A percentile compares a stretch with the other conserved stretches of the same genome.
Conservation (phyloP, 64 coral and sea anemone species). For the Acropora tenuis region DNA sequence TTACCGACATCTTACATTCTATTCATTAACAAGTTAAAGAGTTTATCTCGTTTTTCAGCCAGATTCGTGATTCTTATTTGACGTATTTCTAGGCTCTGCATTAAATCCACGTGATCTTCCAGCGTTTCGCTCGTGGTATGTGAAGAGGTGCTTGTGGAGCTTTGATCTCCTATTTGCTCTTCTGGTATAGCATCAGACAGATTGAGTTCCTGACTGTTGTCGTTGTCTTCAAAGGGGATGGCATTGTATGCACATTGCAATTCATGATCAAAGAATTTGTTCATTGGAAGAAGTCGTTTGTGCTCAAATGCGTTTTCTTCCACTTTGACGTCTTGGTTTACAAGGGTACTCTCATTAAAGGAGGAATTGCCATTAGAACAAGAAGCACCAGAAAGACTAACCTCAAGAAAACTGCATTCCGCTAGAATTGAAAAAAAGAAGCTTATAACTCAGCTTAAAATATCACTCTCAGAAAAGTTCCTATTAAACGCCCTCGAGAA, state of each 20-base stretch:
- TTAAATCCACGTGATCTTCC: constrained; percentile 21
- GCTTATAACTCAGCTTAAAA: no score
- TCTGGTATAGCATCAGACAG: not conserved
- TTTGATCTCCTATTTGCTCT: not conserved
- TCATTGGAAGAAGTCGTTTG: not conserved
- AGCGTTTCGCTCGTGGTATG: not conserved
- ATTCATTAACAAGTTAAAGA: constrained; percentile 4
- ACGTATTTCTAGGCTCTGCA: constrained; percentile 30
- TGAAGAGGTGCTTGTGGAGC: not conserved
- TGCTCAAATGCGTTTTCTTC: not conserved
- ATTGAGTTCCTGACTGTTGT: not conserved
- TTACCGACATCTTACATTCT: not conserved
- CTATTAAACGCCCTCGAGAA: no score
- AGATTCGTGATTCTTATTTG: constrained; percentile 9
- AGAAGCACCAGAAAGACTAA: not conserved
- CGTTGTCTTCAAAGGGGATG: not conserved
- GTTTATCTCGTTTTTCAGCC: constrained; percentile 25
- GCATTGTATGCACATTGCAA: not conserved
- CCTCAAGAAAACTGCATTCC: not conserved
- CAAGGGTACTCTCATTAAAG: not conserved
- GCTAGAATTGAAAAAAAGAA: not conserved
- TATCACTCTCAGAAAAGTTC: no score
- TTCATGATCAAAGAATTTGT: not conserved
- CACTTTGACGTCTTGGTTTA: not conserved
- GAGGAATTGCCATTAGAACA: not conserved